Conservation (phyloP, 2,113 vertebrate genomes). For the Gasterosteus aculeatus region DNA sequence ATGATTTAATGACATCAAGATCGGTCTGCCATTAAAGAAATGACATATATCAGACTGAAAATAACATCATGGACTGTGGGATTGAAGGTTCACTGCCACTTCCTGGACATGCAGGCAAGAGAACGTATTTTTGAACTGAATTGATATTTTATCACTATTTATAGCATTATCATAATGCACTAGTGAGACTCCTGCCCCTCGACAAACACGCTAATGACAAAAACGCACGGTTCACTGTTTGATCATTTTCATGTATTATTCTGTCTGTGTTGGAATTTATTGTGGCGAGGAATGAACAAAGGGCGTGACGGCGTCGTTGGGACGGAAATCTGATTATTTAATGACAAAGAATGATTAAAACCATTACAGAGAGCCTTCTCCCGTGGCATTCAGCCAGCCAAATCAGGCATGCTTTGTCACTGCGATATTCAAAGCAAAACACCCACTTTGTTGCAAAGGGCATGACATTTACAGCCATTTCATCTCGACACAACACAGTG, state of each 20-base stretch:
- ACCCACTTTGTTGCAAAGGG: constrained; percentile 35
- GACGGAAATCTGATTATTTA: neutral
- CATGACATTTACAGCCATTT: constrained; percentile 53
- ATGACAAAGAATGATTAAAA: neutral
- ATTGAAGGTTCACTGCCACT: neutral
- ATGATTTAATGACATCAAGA: neutral
- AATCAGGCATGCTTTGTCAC: constrained; percentile 17
- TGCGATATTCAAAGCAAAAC: constrained; percentile 18
- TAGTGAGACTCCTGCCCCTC: constrained; percentile 19
- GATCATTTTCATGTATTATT: constrained; percentile 15
- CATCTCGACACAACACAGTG: constrained; percentile 18
- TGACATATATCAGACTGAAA: no score
- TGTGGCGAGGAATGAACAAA: constrained; percentile 10
- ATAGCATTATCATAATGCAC: constrained; percentile 4
- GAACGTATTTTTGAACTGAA: neutral
- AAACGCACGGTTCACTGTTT: neutral
- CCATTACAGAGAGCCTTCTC: constrained; percentile 17
- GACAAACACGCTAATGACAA: constrained; percentile 11
- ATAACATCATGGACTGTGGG: neutral
- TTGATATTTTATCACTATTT: constrained; percentile 15
- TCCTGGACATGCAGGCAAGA: constrained; percentile 1
- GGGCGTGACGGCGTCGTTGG: neutral
- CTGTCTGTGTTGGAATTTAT: constrained; percentile 12
- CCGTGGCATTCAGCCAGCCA: constrained; percentile 1
- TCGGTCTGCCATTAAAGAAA: neutral